A percentile compares a stretch with the other conserved stretches of the same genome.
Evolutionary conservation across 2,113 vertebrate species (phyloP).

Genomic region (Erpornis zantholeuca): DNA sequence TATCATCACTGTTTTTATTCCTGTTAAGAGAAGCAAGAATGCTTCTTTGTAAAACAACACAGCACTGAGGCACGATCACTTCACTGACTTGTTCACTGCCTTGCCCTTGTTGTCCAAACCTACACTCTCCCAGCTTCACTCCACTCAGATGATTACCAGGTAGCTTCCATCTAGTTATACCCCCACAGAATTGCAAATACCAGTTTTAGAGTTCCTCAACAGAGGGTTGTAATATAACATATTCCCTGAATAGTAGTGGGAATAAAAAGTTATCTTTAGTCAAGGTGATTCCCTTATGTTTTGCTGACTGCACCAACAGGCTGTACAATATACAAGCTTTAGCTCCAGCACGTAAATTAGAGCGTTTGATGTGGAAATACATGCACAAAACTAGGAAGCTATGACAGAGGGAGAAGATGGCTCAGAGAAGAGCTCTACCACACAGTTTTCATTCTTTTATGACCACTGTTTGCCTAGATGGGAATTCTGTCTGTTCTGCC

Average conservation of each 20-base stretch:
- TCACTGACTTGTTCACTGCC: neutral
- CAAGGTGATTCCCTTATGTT: neutral
- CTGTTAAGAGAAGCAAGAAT: neutral
- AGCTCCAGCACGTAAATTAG: neutral
- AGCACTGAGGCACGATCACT: neutral
- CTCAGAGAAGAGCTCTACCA: neutral
- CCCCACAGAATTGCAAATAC: neutral
- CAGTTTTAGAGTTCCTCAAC: neutral
- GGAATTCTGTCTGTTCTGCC: neutral
- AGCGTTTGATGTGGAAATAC: neutral
- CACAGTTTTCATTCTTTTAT: neutral
- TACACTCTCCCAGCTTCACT: neutral
- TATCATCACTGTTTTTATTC: neutral
- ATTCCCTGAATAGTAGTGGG: neutral
- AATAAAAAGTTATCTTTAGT: neutral
- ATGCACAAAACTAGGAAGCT: conserved; percentile 24
- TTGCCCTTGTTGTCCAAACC: neutral
- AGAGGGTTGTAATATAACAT: neutral
- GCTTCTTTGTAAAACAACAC: neutral
- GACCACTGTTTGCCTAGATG: neutral
- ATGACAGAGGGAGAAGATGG: neutral
- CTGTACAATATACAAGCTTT: neutral
- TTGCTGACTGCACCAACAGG: conserved; percentile 1
- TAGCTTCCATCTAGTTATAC: neutral
- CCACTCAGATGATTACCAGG: neutral